Percentiles rank a stretch among this genome's conserved stretches.
These are phyloP conservation scores for Endotricha flammealis DNA, from an alignment of 2,888 invertebrate species.

Conservation along the genomic window DNA sequence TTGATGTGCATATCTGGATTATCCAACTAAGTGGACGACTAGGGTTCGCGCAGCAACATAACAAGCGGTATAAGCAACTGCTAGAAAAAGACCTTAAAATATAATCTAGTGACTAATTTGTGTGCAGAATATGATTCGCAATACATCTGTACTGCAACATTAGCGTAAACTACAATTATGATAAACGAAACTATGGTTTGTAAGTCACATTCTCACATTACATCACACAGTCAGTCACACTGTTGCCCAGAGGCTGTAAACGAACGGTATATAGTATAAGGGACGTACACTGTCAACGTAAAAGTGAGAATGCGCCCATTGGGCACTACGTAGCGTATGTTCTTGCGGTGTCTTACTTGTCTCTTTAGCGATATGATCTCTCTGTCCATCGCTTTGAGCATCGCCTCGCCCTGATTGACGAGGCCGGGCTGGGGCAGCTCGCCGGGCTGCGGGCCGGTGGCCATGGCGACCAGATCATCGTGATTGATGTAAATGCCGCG, in stretches of 20 bases:
- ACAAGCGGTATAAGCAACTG: constrained; percentile 31
- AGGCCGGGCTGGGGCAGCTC: constrained; percentile 69
- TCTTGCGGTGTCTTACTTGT: constrained; percentile 85
- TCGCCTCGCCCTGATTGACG: constrained; percentile 85
- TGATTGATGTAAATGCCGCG: constrained; percentile 98
- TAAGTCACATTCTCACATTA: constrained; percentile 60
- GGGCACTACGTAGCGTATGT: constrained; percentile 49
- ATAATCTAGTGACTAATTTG: constrained; percentile 40
- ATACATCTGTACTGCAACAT: constrained; percentile 36
- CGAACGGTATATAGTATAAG: neutral
- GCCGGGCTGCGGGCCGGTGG: constrained; percentile 84
- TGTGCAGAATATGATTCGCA: constrained; percentile 70
- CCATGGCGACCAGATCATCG: constrained; percentile 96
- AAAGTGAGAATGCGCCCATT: constrained; percentile 59
- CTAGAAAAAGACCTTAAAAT: constrained; percentile 28
- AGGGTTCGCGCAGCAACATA: constrained; percentile 35
- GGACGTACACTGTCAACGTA: constrained; percentile 38
- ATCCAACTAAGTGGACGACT: constrained; percentile 43
- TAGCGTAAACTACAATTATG: constrained; percentile 37
- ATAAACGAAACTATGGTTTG: constrained; percentile 27
- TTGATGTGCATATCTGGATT: constrained; percentile 70
- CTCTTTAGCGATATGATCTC: constrained; percentile 96
- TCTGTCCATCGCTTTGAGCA: constrained; percentile 94
- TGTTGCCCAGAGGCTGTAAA: constrained; percentile 21
- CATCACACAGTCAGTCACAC: constrained; percentile 40